Base-by-base conservation (phyloP, 2,113 vertebrate genomes). In the Ardeotis arabs region DNA sequence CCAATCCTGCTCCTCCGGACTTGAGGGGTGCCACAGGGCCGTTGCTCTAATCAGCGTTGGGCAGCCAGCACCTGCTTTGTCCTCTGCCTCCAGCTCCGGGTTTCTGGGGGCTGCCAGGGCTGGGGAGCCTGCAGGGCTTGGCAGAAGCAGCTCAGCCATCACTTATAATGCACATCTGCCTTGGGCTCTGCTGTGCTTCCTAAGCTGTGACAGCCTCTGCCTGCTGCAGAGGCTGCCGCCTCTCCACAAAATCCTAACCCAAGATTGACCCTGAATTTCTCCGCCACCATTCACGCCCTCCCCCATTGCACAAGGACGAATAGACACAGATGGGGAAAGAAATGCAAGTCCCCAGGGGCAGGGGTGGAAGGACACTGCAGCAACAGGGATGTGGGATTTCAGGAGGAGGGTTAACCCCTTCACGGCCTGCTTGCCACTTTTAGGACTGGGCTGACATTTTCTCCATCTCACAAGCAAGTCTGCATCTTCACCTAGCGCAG, bases 361-460 rank as follows among this genome's bases (percentile, higher is more conserved):
- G 59, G 25, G 31, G 45, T 72, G 31, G 45, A 80, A 79, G 64
- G 68, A 67, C 31, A 56, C 20, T 84, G 68, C 80, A 75, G 52
- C 29, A 79, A 4, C 35, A 78, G 69, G 58, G n/a, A 56, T 39
- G 73, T 63, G 29, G 31, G 24, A 82, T 64, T 93, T 70, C 37
- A 67, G 23, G 31, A 59, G 72, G 50, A 39, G 31, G 19, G 12
- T 95, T 97, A 96, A 95, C 94, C 24, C 58, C 13, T 89, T 92
- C 12, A 1, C 21, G n/a, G 62, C 35, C 73, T 59, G 35, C 64
- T 85, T 77, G 47, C 75, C n/a, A 72, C 53, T 87, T 45, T 35
- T 35, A 81, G 53, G 23, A 19, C 80, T 75, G 52, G 33, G 60
- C 68, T 79, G 69, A 28, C 45, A 25, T 85, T 84, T 85, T 82